These are phyloP conservation scores for Rhinoptilus africanus DNA, from an alignment of 2,113 vertebrate genomes.

Conservation along the genomic window DNA sequence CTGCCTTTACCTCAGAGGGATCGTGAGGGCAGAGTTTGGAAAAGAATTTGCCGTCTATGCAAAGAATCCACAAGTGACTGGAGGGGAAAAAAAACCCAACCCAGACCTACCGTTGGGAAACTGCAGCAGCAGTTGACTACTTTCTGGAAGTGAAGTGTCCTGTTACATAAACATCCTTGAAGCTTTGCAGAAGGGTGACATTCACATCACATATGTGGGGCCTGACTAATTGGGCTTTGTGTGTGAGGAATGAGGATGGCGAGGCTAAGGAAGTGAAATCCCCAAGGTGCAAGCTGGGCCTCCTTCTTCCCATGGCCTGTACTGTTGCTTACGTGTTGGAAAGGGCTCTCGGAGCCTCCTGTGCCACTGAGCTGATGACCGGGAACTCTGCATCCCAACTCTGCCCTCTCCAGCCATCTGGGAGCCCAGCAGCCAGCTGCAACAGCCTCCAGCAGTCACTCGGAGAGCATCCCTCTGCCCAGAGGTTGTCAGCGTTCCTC, in stretches of 20 bases:
- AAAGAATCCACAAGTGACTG: conserved; percentile 29
- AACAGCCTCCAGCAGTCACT: background rate
- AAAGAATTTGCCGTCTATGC: conserved; percentile 27
- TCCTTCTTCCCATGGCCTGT: conserved; percentile 58
- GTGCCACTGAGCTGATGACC: background rate
- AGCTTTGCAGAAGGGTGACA: conserved; percentile 50
- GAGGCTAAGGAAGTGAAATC: conserved; percentile 63
- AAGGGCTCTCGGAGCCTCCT: background rate
- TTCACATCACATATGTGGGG: conserved; percentile 21
- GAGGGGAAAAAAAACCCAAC: background rate
- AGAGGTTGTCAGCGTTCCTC: accelerated
- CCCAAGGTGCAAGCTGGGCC: conserved; percentile 54
- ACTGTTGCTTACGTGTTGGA: conserved; percentile 33
- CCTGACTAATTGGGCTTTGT: conserved; percentile 62
- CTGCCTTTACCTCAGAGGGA: conserved; percentile 39
- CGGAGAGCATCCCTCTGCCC: background rate
- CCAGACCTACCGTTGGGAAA: conserved; percentile 24
- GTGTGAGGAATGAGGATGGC: conserved; percentile 1
- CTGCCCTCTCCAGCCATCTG: background rate
- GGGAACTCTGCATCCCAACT: background rate
- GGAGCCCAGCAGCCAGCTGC: background rate
- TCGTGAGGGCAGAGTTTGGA: conserved; percentile 25
- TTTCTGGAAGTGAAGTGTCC: conserved; percentile 54
- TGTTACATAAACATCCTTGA: conserved; percentile 65
- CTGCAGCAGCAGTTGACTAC: background rate